These are phyloP conservation scores for Cantharis rufa DNA, from an alignment of 2,888 invertebrate genomes.

Conservation along the genomic window DNA sequence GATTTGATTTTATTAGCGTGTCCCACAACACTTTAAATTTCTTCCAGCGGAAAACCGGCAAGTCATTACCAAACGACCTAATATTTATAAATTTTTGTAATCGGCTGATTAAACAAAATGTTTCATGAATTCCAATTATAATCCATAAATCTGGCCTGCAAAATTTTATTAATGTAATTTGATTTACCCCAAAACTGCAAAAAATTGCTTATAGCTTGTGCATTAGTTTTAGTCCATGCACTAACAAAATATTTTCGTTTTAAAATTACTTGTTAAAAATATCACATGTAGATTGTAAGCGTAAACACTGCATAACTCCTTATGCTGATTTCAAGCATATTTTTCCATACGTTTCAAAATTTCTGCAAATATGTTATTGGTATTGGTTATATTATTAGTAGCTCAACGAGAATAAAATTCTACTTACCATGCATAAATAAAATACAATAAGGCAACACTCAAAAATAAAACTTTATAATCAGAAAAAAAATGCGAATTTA, in stretches of 20 bases:
- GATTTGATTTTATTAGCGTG: too few relatives aligned
- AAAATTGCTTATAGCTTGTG: not conserved
- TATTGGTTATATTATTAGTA: not conserved
- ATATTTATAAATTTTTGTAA: too few relatives aligned
- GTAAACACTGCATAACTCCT: slow-evolving; percentile 47
- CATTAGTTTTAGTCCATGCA: slow-evolving; percentile 36
- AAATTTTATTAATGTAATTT: not conserved
- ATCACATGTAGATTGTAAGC: slow-evolving; percentile 46
- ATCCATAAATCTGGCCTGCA: not conserved
- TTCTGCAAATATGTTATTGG: slow-evolving; percentile 44
- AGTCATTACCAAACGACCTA: too few relatives aligned
- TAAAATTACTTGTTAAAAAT: slow-evolving; percentile 47
- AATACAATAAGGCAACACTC: slow-evolving; percentile 27
- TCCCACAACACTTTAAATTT: too few relatives aligned
- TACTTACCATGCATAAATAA: slow-evolving; percentile 53
- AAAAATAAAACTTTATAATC: slow-evolving; percentile 1
- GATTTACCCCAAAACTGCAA: not conserved
- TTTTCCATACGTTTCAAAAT: slow-evolving; percentile 45
- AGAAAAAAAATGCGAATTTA: slow-evolving; percentile 2
- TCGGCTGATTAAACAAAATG: too few relatives aligned
- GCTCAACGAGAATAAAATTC: slow-evolving; percentile 18
- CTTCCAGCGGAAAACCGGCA: too few relatives aligned
- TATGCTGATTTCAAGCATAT: slow-evolving; percentile 47
- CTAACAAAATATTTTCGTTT: slow-evolving; percentile 47
- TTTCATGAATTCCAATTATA: too few relatives aligned